phyloP scores from a whole-genome alignment of 2,888 invertebrate genomes.

The Deilephila elpenor region DNA sequence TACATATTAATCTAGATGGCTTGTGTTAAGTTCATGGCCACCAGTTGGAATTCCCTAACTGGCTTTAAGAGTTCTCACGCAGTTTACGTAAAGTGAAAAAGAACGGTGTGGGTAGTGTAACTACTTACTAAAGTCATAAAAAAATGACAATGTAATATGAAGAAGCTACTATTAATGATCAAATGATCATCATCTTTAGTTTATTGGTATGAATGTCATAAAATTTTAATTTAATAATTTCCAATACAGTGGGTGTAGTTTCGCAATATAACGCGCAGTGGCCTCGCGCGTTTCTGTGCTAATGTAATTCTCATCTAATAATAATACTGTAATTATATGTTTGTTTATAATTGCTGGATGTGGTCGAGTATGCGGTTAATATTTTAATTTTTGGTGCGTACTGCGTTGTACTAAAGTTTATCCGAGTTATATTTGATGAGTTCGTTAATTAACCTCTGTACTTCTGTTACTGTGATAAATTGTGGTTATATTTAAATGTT shows the following conservation, averaged over 20 bases:
- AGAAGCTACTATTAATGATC: too few relatives aligned
- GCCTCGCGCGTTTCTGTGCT: conserved; percentile 34
- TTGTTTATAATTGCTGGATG: conserved; percentile 14
- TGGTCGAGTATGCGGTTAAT: background rate
- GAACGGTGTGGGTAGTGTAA: too few relatives aligned
- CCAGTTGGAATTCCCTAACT: too few relatives aligned
- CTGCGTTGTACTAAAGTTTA: background rate
- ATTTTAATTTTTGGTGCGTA: background rate
- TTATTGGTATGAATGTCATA: background rate
- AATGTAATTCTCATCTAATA: conserved; percentile 27
- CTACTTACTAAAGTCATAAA: too few relatives aligned
- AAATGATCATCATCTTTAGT: background rate
- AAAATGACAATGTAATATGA: too few relatives aligned
- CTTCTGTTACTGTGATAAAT: background rate
- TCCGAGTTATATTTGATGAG: background rate
- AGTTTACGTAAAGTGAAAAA: too few relatives aligned
- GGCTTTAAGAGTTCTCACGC: too few relatives aligned
- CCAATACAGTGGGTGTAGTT: background rate
- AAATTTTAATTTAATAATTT: background rate
- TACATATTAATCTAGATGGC: too few relatives aligned
- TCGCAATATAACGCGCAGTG: conserved; percentile 9
- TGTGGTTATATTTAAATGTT: too few relatives aligned
- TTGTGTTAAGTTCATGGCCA: too few relatives aligned
- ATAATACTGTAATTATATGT: conserved; percentile 13
- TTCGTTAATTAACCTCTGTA: background rate